Base-by-base conservation (phyloP, 1,140 invertebrate species). In the Alviniconcha marisindica region DNA sequence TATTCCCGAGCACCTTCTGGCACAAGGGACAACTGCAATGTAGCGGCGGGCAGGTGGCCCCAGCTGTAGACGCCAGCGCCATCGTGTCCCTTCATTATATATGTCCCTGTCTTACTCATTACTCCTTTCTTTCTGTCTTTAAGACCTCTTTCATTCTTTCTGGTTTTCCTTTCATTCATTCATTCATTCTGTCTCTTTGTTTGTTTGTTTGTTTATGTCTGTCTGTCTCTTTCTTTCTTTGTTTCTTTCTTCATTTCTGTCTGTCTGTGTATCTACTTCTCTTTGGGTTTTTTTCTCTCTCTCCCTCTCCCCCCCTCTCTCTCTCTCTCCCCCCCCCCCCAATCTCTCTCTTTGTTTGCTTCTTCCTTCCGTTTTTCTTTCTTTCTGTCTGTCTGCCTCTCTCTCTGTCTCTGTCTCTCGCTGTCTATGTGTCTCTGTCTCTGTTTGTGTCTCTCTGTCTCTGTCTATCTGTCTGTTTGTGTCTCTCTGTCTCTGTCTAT, bases 261-360 rank as follows among this genome's bases (percentile, higher is more conserved):
- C 0, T 73, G 28, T 36, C 69, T 31, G n/a, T 38, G 28, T 18
- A n/a, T 73, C 15, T 73, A 5, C 12, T 38, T 18, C 33, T 31
- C 31, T 38, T 0, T 7, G 21, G 28, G 4, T 18, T 38, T 38
- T 24, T 36, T 10, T 18, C 31, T 18, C 31, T 73, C 69, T 33
- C 69, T 31, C 38, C 36, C 31, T 73, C 31, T 36, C 0, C 36
- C 18, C 21, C 31, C n/a, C 63, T 69, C 63, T 69, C 63, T 69
- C 63, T 69, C 63, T 69, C 63, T 69, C 63, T 69, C 63, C 28
- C 63, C 28, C 33, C 28, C 63, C 28, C 33, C 28, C 63, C n/a
- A n/a, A n/a, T n/a, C n/a, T n/a, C n/a, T n/a, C n/a, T n/a, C n/a
- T n/a, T n/a, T n/a, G n/a, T n/a, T n/a, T n/a, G n/a, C 12, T 28